Conservation (phyloP, 2,888 invertebrate genomes). For the Emesis russula region DNA sequence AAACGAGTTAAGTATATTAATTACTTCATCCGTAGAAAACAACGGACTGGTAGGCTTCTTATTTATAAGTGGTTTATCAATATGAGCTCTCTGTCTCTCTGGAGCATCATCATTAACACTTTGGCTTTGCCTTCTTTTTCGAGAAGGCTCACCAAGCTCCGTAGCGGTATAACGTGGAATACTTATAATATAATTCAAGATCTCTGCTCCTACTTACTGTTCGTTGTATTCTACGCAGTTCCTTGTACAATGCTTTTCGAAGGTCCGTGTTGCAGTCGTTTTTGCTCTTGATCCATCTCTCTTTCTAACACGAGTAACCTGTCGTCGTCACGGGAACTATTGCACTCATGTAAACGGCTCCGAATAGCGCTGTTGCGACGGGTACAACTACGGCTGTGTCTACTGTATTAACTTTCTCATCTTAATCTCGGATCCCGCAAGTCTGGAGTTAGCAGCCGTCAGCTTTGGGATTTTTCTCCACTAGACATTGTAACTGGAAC, state of each 20-base stretch:
- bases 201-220: not conserved
- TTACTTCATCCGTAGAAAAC: not conserved
- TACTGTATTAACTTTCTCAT: too few species aligned
- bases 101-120: not conserved
- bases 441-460: too few species aligned
- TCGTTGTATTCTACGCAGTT: not conserved
- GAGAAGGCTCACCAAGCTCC: not conserved
- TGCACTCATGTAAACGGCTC: not conserved
- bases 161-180: not conserved
- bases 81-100: not conserved
- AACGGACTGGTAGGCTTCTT: not conserved
- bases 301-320: not conserved
- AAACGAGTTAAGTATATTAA: too few species aligned
- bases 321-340: not conserved
- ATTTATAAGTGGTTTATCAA: not conserved
- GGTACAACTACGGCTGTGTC: not conserved
- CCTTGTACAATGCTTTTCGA: not conserved
- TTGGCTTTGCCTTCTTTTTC: not conserved
- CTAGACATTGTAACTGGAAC: too few species aligned
- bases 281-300: constrained; percentile 2
- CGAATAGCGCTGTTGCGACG: not conserved
- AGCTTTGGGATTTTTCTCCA: too few species aligned
- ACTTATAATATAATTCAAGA: too few species aligned
- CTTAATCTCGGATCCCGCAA: too few species aligned
- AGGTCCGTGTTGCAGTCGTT: not conserved